Conservation (phyloP, 2,888 invertebrate species). For the Drosophila falleni region DNA sequence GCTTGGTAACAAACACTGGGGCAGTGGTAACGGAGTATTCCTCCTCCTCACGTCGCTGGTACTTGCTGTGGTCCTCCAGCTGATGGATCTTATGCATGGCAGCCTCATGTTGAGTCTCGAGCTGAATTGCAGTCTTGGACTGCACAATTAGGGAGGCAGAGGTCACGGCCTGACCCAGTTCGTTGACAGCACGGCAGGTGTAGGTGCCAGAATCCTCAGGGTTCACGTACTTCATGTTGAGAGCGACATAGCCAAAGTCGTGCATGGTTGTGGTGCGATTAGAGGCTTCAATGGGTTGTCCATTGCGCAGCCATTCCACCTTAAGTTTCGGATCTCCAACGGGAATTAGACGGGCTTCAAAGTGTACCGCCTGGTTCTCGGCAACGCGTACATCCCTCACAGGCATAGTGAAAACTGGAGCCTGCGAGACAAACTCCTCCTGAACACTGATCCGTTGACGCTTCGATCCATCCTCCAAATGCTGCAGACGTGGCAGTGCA, state of each 20-base stretch:
- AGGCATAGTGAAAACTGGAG: conserved; percentile 96
- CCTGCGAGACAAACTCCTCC: conserved; percentile 93
- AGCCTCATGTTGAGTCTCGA: conserved; percentile 95
- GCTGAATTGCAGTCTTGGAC: conserved; percentile 94
- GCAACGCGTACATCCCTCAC: conserved; percentile 94
- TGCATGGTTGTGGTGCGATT: conserved; percentile 97
- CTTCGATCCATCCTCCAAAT: conserved; percentile 92
- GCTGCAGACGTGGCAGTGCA: conserved; percentile 91
- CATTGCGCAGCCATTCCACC: conserved; percentile 97
- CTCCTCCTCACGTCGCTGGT: conserved; percentile 92
- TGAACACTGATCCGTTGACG: conserved; percentile 90
- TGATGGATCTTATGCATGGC: conserved; percentile 94
- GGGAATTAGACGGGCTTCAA: conserved; percentile 96
- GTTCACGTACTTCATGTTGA: conserved; percentile 97
- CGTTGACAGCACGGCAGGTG: conserved; percentile 96
- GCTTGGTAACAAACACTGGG: conserved; percentile 93
- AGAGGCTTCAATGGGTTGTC: conserved; percentile 95
- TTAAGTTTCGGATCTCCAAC: conserved; percentile 96
- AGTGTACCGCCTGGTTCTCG: conserved; percentile 97
- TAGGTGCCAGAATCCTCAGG: conserved; percentile 99
- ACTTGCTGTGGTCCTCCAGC: conserved; percentile 92
- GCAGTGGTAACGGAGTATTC: conserved; percentile 93
- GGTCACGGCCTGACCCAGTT: conserved; percentile 97
- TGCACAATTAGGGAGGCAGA: conserved; percentile 96
- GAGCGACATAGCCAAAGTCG: conserved; percentile 98